Evolutionary conservation across 2,113 vertebrate species (phyloP), one percentile per base, ranked within the genome.

Genomic region (Montifringilla adamsi): DNA sequence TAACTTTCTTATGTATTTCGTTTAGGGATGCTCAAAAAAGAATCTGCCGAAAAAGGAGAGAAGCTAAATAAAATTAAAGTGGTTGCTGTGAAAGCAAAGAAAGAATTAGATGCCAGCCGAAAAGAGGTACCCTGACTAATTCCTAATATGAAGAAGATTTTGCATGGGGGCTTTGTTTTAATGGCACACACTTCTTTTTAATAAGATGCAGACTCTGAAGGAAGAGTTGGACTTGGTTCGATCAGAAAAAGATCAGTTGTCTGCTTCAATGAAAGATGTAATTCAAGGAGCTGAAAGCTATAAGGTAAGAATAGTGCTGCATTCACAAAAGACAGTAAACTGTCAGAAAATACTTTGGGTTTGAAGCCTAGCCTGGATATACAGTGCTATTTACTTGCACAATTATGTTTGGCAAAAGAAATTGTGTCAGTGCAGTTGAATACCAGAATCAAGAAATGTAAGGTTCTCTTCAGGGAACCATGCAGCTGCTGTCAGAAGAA

Each of bases 1-100:
- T 63, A 62, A 52, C 43, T 77, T 87, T 80, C 10, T 47, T 89
- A 15, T 11, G 72, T 96, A 22, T 91, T 86, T 95, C 11, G 94
- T 97, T 94, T 95, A 98, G 98, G 35, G 76, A 97, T 83, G 52
- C 94, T 98, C 9, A 97, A 98, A 93, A 98, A 97, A 93, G 97
- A 98, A 87, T 96, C 95, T 94, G 98, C 98, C 81, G 98, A 98
- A 47, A 99, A 98, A 90, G 98, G 99, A 8, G 99, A 99, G 68
- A 99, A 98, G 96, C 98, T 99, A 95, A 99, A 98, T 96, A 99
- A 99, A 97, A 98, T 99, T 74, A 99, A 99, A 97, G 97, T 99
- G 31, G 99, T 99, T 56, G 99, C 99, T 59, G 98, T 99, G 84
- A 99, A 99, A 97, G 99, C 99, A 70, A 99, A 98, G 96, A 99